Evolutionary conservation across 2,113 vertebrate species (phyloP).

Genomic region (Hassar affinis): DNA sequence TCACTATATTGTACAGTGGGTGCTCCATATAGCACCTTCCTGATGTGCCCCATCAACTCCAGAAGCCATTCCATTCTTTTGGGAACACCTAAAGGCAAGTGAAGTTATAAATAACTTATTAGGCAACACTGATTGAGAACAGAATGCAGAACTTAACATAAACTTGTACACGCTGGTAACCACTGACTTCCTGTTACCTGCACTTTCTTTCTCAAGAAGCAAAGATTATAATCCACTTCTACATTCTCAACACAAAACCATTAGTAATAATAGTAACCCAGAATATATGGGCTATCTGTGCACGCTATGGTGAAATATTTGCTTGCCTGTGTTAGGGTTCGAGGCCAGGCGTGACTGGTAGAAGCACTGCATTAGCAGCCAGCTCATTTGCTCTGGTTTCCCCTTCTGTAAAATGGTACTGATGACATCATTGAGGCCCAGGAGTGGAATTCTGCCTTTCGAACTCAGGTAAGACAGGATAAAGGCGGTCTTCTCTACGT

Average conservation of each 20-base stretch:
- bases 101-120: conserved; percentile 1
- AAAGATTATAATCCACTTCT: neutral
- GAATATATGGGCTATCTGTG: neutral
- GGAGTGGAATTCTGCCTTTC: conserved; percentile 82
- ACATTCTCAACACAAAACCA: neutral
- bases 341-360: conserved; percentile 82
- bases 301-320: neutral
- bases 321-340: conserved; percentile 81
- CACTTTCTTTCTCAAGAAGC: neutral
- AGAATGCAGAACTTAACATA: neutral
- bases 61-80: conserved; percentile 91
- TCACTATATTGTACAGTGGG: conserved; percentile 59
- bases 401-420: conserved; percentile 63
- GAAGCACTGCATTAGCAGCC: conserved; percentile 83
- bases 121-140: neutral
- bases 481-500: conserved; percentile 82
- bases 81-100: conserved; percentile 74
- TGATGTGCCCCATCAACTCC: conserved; percentile 88
- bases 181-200: neutral
- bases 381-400: conserved; percentile 68
- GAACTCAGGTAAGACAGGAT: conserved; percentile 80
- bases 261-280: neutral
- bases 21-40: conserved; percentile 76
- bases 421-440: conserved; percentile 78
- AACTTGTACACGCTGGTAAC: neutral